phyloP scores from a whole-genome alignment of 2,797 vertebrate genomes.

The Helostoma temminkii region DNA sequence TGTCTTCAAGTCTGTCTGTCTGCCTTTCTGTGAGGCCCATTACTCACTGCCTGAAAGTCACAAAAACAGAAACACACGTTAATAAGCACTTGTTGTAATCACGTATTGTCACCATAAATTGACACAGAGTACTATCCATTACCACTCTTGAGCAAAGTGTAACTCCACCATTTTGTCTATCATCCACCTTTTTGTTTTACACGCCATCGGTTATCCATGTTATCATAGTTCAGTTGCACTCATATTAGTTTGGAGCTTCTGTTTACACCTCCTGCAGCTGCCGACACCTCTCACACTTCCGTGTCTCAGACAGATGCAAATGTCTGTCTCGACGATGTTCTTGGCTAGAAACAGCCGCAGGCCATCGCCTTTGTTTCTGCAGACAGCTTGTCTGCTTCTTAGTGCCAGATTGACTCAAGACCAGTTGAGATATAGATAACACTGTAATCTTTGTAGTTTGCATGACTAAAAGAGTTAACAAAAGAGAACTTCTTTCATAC shows the following conservation, averaged over 20 bases:
- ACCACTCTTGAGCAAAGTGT: neutral
- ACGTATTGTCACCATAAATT: neutral
- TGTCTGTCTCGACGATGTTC: conserved; percentile 70
- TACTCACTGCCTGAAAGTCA: conserved; percentile 36
- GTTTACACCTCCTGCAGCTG: conserved; percentile 52
- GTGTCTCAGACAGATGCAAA: conserved; percentile 76
- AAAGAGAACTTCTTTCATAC: conserved; percentile 25
- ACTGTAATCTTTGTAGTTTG: conserved; percentile 7
- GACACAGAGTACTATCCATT: neutral
- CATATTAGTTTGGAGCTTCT: conserved; percentile 56
- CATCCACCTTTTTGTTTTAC: too few species aligned
- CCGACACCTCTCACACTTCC: conserved; percentile 61
- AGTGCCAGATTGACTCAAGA: conserved; percentile 56
- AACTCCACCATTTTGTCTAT: conserved; percentile 2
- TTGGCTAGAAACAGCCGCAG: conserved; percentile 66
- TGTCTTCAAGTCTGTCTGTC: conserved; percentile 58
- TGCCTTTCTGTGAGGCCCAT: conserved; percentile 35
- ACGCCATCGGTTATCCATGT: conserved; percentile 23
- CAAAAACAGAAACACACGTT: conserved; percentile 21
- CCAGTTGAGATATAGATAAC: conserved; percentile 47
- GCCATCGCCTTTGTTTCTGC: conserved; percentile 61
- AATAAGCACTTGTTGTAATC: conserved; percentile 16
- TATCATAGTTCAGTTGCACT: conserved; percentile 38
- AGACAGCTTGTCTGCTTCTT: conserved; percentile 55
- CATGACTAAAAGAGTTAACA: conserved; percentile 17